Evolutionary conservation across 2,797 vertebrate species (phyloP), one percentile per base, ranked within the genome.

Genomic region (Coccyzus lansbergi): DNA sequence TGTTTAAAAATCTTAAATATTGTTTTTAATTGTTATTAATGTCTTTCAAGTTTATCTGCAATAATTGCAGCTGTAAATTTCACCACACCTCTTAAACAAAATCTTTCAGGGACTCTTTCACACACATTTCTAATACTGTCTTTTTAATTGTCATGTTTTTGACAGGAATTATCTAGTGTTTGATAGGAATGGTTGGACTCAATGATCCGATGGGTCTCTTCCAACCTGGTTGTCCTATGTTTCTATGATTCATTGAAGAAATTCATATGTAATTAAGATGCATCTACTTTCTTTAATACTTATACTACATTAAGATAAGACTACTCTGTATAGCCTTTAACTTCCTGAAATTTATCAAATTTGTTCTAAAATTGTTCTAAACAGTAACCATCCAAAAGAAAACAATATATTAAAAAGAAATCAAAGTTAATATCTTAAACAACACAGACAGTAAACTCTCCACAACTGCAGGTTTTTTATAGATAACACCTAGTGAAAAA

Each of bases 121-220:
- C 12, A 59, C 34, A 51, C 12, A 31, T 6, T 62, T 91, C 46
- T 74, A 64, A 77, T 67, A 24, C 9, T 53, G 15, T 22, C 18
- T 77, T 75, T 94, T 93, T 76, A 91, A 90, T 84, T 84, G 79
- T 15, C 40, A 40, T n/a, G n/a, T n/a, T n/a, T n/a, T n/a, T n/a
- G n/a, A n/a, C n/a, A n/a, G n/a, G n/a, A n/a, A n/a, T n/a, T n/a
- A n/a, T n/a, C n/a, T n/a, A n/a, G n/a, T n/a, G n/a, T n/a, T n/a
- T n/a, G n/a, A n/a, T n/a, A n/a, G n/a, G n/a, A n/a, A n/a, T n/a
- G n/a, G n/a, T n/a, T n/a, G n/a, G n/a, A n/a, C n/a, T n/a, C n/a
- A n/a, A n/a, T n/a, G n/a, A n/a, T n/a, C n/a, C n/a, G n/a, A n/a
- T n/a, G n/a, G n/a, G n/a, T n/a, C n/a, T n/a, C n/a, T n/a, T n/a